Evolutionary conservation across 2,888 invertebrate genomes (phyloP).

Genomic region (Leptarthrus brevirostris): DNA sequence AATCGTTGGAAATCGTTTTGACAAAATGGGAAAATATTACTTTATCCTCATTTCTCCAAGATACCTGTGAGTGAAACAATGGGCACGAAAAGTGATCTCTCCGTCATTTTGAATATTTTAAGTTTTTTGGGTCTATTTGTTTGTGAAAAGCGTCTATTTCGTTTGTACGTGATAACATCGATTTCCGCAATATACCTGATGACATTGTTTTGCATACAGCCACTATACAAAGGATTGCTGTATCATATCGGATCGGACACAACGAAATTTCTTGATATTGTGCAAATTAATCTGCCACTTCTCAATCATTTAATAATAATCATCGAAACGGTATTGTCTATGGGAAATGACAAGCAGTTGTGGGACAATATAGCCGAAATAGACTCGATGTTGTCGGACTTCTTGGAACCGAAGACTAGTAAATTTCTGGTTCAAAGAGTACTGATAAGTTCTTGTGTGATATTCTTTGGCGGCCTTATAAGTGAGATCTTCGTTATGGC

Average conservation of each 20-base stretch:
- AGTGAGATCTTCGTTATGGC: not conserved
- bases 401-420: not conserved
- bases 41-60: too few species aligned
- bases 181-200: not conserved
- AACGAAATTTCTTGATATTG: not conserved
- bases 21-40: too few species aligned
- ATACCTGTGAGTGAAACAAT: not conserved
- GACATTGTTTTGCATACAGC: not conserved
- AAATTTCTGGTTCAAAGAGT: not conserved
- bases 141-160: not conserved
- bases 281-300: not conserved
- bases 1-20: too few species aligned
- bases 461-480: not conserved
- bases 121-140: not conserved
- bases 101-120: not conserved
- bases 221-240: not conserved
- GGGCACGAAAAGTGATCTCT: not conserved
- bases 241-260: not conserved
- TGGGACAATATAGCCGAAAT: slow-evolving; percentile 7
- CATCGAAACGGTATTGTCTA: not conserved
- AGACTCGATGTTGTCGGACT: not conserved
- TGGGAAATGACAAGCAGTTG: slow-evolving; percentile 1
- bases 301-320: not conserved
- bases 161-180: not conserved
- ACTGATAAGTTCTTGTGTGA: not conserved